Percentiles rank a stretch among this genome's conserved stretches.
Evolutionary conservation across 1,140 invertebrate genomes (phyloP).

Genomic region (Proales similis): DNA sequence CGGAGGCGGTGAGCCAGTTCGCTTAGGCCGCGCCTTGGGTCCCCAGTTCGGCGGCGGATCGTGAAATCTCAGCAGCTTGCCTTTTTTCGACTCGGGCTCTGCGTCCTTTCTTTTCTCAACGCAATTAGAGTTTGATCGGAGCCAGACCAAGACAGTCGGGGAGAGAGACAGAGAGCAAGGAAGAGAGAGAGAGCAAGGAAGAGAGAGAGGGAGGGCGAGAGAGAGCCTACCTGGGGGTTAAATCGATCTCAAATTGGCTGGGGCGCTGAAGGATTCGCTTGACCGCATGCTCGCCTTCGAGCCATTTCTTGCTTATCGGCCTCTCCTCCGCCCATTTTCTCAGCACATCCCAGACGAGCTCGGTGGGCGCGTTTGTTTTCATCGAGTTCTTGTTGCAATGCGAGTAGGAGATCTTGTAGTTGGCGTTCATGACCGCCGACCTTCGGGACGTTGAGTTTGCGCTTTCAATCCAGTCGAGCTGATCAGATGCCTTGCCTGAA

Average conservation of each 20-base stretch:
- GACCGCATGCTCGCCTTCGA: conserved; percentile 11
- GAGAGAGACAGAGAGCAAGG: too few relatives aligned
- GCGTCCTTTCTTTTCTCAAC: too few relatives aligned
- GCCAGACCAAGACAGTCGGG: too few relatives aligned
- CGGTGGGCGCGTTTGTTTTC: conserved; percentile 82
- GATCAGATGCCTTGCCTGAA: too few relatives aligned
- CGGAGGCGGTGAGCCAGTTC: too few relatives aligned
- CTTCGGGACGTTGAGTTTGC: too few relatives aligned
- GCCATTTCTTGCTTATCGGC: conserved; percentile 23
- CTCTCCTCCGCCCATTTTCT: conserved; percentile 25
- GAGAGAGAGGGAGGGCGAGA: too few relatives aligned
- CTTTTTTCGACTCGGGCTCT: conserved; percentile 12
- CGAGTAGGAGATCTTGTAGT: conserved; percentile 81
- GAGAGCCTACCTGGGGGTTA: not conserved
- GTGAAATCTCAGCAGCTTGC: conserved; percentile 26
- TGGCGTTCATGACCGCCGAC: conserved; percentile 85
- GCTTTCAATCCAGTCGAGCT: too few relatives aligned
- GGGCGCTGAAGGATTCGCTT: conserved; percentile 1
- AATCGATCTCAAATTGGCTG: conserved; percentile 21
- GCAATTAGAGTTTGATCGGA: too few relatives aligned
- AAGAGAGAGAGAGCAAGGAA: too few relatives aligned
- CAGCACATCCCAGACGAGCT: conserved; percentile 68
- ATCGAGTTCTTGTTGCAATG: conserved; percentile 78
- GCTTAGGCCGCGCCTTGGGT: conserved; percentile 12
- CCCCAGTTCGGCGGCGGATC: conserved; percentile 34